Conservation (phyloP, 2,888 invertebrate genomes). For the Drosophila nr. medialis region DNA sequence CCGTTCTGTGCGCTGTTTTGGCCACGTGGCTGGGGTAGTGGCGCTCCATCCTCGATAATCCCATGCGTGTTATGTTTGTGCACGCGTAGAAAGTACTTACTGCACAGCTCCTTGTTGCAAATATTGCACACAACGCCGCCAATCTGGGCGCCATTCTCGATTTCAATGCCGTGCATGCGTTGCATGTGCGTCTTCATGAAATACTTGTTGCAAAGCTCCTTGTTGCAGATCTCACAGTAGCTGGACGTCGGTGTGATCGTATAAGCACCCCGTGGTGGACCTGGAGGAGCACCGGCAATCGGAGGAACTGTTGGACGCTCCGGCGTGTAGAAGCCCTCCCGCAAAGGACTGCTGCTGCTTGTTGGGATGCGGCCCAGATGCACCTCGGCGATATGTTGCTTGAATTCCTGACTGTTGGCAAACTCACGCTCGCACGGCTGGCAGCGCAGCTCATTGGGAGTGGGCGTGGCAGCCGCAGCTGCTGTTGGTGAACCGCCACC, state of each 20-base stretch:
- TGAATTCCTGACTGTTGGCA: slow-evolving; percentile 88
- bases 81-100: slow-evolving; percentile 98
- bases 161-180: slow-evolving; percentile 98
- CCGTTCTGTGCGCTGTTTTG: slow-evolving; percentile 81
- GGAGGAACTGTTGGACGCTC: slow-evolving; percentile 83
- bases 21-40: slow-evolving; percentile 84
- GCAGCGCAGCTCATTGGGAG: slow-evolving; percentile 77
- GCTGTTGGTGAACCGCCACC: slow-evolving; percentile 59
- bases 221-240: slow-evolving; percentile 99
- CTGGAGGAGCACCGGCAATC: slow-evolving; percentile 28
- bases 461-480: slow-evolving; percentile 53
- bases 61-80: slow-evolving; percentile 99
- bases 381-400: slow-evolving; percentile 89
- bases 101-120: slow-evolving; percentile 98
- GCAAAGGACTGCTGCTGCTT: slow-evolving; percentile 82
- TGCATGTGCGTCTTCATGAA: slow-evolving; percentile 99
- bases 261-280: slow-evolving; percentile 85
- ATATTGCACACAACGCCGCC: slow-evolving; percentile 98
- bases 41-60: slow-evolving; percentile 93
- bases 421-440: slow-evolving; percentile 86
- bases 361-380: slow-evolving; percentile 84
- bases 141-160: slow-evolving; percentile 95
- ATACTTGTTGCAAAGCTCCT: slow-evolving; percentile 99
- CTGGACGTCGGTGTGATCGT: slow-evolving; percentile 90
- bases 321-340: slow-evolving; percentile 85